Evolutionary conservation across 2,888 invertebrate genomes (phyloP), one percentile per base, ranked within the genome.

Genomic region (Scaptomyza parva): DNA sequence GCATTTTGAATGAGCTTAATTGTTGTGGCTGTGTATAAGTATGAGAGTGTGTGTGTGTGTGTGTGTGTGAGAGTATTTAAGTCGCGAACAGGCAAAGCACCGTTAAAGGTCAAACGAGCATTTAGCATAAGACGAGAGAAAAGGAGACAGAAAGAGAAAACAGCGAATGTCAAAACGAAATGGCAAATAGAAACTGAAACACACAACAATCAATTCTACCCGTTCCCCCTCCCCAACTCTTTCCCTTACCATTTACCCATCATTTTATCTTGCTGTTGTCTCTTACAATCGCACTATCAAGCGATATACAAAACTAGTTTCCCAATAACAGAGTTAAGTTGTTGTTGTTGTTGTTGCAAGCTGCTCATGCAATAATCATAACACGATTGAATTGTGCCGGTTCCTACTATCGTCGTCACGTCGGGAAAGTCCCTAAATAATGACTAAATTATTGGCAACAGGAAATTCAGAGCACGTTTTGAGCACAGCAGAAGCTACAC

Each of bases 81-180:
- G 75, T 66, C 55, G 76, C 75, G 67, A 74, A 60, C 70, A 70
- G 66, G 62, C 71, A 76, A 71, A 80, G 77, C 71, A 72, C 84
- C 83, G 88, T 83, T 84, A 84, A 84, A 84, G 84, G 88, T 84
- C 84, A 84, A 88, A 83, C 52, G 86, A 86, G 62, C 83, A 83
- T 71, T 84, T 70, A 70, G 65, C 77, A 57, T 83, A 61, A 73
- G 53, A 64, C 48, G 53, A 51, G 24, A 28, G 65, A 62, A 28
- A 61, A 55, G 30, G 37, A 59, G 40, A 54, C 47, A 51, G 33
- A 55, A 60, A n/a, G 30, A 20, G 30, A 33, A 20, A 30, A 35
- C 3, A 35, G 35, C 35, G 3, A 20, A 20, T 6, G 53, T 57
- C 44, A 53, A 79, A 80, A 77, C 45, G 53, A 79, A 77, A 81